Conservation (phyloP, 2,888 invertebrate species). For the Melikaiella ostensackeni region DNA sequence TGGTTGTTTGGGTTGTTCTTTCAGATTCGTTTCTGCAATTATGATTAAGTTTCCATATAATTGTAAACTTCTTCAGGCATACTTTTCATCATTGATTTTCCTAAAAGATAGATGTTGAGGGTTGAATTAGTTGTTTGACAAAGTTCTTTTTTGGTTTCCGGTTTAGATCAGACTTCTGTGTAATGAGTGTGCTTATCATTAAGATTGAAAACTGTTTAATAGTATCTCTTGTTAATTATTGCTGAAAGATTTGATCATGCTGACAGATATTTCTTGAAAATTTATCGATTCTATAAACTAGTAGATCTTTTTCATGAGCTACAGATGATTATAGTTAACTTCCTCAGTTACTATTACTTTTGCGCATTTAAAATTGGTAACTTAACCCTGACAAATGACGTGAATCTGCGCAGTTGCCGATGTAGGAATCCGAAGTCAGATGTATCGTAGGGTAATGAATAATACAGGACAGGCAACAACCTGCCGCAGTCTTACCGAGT, state of each 20-base stretch:
- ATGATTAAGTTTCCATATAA: too few species aligned
- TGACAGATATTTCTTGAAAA: too few species aligned
- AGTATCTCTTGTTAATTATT: background rate
- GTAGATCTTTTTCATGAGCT: background rate
- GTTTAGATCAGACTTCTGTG: background rate
- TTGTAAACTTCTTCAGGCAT: too few species aligned
- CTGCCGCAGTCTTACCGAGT: slow-evolving; percentile 20
- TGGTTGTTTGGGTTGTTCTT: too few species aligned
- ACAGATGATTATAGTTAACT: background rate
- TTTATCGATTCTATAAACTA: background rate
- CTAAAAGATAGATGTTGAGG: background rate
- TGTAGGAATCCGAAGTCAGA: slow-evolving; percentile 5
- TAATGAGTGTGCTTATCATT: background rate
- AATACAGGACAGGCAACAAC: slow-evolving; percentile 23
- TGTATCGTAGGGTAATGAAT: slow-evolving; percentile 10
- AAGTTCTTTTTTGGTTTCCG: background rate
- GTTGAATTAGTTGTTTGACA: background rate
- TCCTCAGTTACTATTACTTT: background rate
- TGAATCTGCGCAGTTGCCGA: background rate
- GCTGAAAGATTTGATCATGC: too few species aligned
- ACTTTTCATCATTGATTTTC: too few species aligned
- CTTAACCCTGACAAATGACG: background rate
- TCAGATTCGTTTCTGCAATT: too few species aligned
- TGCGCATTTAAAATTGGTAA: background rate
- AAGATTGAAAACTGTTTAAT: background rate